Evolutionary conservation across 1,140 invertebrate genomes (phyloP), one percentile per base, ranked within the genome.

Genomic region (Maniola jurtina): DNA sequence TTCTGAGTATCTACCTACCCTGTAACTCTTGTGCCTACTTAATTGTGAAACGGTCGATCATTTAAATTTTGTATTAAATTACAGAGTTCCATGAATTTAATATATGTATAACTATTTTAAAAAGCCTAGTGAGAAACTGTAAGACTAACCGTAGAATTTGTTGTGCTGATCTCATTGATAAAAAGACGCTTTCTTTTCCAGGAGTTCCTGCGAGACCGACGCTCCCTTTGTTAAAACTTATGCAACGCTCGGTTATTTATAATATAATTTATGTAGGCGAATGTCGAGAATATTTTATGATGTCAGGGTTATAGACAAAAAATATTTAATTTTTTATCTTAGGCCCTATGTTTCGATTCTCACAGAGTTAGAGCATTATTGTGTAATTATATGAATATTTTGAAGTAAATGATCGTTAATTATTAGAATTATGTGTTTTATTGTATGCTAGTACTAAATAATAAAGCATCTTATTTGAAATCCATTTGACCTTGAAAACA

Each of bases 171-270:
- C 5, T n/a, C 42, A 11, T 11, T 45, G 9, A n/a, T n/a, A 13
- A 45, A 38, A 38, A 66, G 59, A 59, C 63, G 68, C 75, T 80
- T 86, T 91, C 89, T 75, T 91, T 87, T 93, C 75, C 93, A 96
- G 95, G 91, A 96, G 95, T 92, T 95, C 93, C 88, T 96, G 95
- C 91, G 95, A 93, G 92, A 94, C 94, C 92, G 95, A 96, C 87
- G 93, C 94, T 84, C 95, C 95, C 81, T 97, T 97, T 93, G 95
- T 96, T 90, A 97, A 97, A 93, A 97, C 96, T 80, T 97, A 97
- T 88, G 95, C 96, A 79, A 97, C 96, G 67, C 93, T 97, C 86
- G 96, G 96, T 90, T 97, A 97, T 87, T 94, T 97, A 92, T 97
- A 96, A 95, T 91, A 92, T 97, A 96, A 95, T 91, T 90, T 85